phyloP scores from a whole-genome alignment of 2,888 invertebrate genomes.

The Heliconius sara region DNA sequence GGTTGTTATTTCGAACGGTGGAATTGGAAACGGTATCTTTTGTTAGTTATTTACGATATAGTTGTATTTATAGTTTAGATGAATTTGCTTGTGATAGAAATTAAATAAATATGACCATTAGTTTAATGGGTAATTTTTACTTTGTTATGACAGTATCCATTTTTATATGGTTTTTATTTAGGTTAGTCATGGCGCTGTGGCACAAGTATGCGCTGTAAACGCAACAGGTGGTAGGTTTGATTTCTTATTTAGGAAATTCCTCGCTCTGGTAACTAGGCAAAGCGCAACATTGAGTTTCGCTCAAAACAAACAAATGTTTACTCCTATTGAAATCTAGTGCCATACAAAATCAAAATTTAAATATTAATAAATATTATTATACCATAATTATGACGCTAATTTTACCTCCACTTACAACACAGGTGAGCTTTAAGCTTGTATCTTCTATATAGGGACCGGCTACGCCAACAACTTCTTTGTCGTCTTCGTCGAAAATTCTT shows the following conservation, averaged over 20 bases:
- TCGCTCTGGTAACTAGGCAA: neutral
- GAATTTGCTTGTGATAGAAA: neutral
- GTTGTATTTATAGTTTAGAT: conserved; percentile 2
- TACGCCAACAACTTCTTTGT: conserved; percentile 85
- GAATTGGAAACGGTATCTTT: conserved; percentile 15
- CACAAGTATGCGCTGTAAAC: neutral
- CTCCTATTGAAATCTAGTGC: too few relatives aligned
- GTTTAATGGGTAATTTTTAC: neutral
- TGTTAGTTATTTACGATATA: neutral
- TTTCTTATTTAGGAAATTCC: neutral
- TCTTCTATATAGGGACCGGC: conserved; percentile 91
- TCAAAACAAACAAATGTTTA: neutral
- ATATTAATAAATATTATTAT: neutral
- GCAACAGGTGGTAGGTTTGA: neutral
- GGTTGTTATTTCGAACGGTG: conserved; percentile 16
- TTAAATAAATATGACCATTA: neutral
- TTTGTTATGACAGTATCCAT: neutral
- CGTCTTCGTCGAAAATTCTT: conserved; percentile 88
- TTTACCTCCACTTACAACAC: conserved; percentile 90
- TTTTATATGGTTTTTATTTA: neutral
- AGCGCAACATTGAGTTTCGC: too few relatives aligned
- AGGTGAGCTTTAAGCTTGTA: conserved; percentile 87
- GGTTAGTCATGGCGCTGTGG: neutral
- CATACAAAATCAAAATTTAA: neutral
- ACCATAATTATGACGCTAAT: conserved; percentile 44